Percentiles rank a stretch among this genome's conserved stretches.
phyloP scores from a whole-genome alignment of 2,797 vertebrate genomes.

The Phoxinus dragarum region DNA sequence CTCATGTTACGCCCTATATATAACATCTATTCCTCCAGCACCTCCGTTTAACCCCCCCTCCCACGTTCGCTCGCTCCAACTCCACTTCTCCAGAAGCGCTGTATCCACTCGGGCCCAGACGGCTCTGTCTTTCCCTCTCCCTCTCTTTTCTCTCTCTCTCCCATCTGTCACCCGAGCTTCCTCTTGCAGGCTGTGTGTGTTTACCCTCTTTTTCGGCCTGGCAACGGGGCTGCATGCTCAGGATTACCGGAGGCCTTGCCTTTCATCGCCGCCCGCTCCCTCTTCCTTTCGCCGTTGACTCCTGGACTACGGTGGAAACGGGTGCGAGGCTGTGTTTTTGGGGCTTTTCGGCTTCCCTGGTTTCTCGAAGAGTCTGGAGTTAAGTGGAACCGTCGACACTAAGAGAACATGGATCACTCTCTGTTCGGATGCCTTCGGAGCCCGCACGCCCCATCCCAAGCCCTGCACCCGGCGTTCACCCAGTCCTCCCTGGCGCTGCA shows the following conservation, averaged over 20 bases:
- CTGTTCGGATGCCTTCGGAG: conserved; percentile 92
- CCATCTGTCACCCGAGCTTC: conserved; percentile 81
- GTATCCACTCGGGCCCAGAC: conserved; percentile 77
- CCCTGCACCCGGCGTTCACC: conserved; percentile 85
- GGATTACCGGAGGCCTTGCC: conserved; percentile 78
- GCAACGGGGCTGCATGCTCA: conserved; percentile 73
- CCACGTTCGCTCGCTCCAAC: conserved; percentile 70
- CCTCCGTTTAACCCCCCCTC: conserved; percentile 76
- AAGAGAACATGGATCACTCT: conserved; percentile 88
- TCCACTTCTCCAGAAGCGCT: conserved; percentile 84
- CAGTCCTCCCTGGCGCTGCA: conserved; percentile 87
- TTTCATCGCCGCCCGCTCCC: conserved; percentile 64
- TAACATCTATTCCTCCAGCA: conserved; percentile 85
- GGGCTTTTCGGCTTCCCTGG: conserved; percentile 53
- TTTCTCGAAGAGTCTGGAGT: conserved; percentile 33
- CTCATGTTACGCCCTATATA: conserved; percentile 96
- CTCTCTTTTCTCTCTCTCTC: conserved; percentile 52
- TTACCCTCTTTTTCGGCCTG: conserved; percentile 72
- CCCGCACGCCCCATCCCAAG: conserved; percentile 84
- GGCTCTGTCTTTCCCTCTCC: conserved; percentile 31
- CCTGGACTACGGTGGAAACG: conserved; percentile 53
- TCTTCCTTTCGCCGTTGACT: conserved; percentile 55
- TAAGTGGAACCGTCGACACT: conserved; percentile 47
- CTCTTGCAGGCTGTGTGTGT: conserved; percentile 71
- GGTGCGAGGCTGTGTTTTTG: conserved; percentile 62